A percentile compares a stretch with the other conserved stretches of the same genome.
phyloP scores from a whole-genome alignment of 2,797 vertebrate species.

The Crocodylus rhombifer region DNA sequence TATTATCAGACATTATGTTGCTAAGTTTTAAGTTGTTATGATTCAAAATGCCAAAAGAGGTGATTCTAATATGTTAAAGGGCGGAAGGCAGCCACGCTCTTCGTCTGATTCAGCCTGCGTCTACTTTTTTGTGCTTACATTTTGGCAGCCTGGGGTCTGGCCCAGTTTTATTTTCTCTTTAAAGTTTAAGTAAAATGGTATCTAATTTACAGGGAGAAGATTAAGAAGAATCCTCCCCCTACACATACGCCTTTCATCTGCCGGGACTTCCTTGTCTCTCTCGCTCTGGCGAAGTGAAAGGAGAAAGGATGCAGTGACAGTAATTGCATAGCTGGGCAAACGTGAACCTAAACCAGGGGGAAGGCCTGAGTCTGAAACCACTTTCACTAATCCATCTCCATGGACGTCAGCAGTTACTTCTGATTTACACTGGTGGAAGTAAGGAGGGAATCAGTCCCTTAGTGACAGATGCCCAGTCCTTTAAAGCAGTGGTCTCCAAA shows the following conservation, averaged over 20 bases:
- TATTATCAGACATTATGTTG: neutral
- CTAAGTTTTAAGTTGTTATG: conserved; percentile 4
- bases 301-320: rapidly evolving
- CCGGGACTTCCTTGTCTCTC: neutral
- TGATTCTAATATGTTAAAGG: neutral
- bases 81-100: neutral
- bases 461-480: neutral
- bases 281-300: neutral
- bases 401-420: neutral
- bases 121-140: neutral
- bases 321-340: neutral
- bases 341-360: neutral
- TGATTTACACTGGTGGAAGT: rapidly evolving
- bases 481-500: neutral
- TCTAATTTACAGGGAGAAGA: neutral
- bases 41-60: neutral
- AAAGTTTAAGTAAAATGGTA: neutral
- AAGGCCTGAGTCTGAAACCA: neutral
- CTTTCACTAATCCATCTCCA: neutral
- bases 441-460: neutral
- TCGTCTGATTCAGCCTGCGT: neutral
- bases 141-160: neutral
- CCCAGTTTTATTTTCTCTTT: neutral
- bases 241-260: neutral
- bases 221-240: neutral